Base-by-base conservation (phyloP, 1,140 invertebrate genomes). In the Leucophenga varia region DNA sequence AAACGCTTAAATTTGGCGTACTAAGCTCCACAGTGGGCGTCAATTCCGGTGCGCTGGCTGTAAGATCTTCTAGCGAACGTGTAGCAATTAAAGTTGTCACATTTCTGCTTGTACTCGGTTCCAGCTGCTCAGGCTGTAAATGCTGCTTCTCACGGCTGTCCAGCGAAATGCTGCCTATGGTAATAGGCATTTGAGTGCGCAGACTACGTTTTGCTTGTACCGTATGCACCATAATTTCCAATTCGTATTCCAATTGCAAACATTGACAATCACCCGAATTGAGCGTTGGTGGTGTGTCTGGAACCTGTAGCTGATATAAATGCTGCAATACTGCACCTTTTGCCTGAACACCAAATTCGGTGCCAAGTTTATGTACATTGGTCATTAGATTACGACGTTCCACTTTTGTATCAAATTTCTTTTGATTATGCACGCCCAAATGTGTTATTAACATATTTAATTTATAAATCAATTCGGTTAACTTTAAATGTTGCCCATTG, bases 161-260 rank as follows among this genome's bases (percentile, higher is more conserved):
- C 10, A 59, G 32, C n/a, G 80, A 77, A 16, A 82, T 54, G 13
- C 79, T 81, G 8, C 79, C 81, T 46, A 84, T 79, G 9, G 75
- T 73, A 9, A 84, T 63, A 0, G 77, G 68, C 4, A 79, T 67
- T 19, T 70, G 71, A 1, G 69, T 57, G 3, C 54, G 50, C 10
- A 83, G 64, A 46, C 78, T 80, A 21, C 70, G 67, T 46, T 80
- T 76, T 8, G 61, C 39, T 13, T 69, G 57, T 16, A 46, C 47
- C 2, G 73, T 64, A 38, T 51, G 56, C 5, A 76, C 57, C 16
- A 54, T 47, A 1, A 88, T 79, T 68, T 84, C 81, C 9, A 89
- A 55, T 59, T 82, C 79, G 69, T 88, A 88, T 54, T 81, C 79
- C 19, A 88, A 64, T 70, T 86, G 84, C 32, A 89, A 86, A 32